A percentile compares a stretch with the other conserved stretches of the same genome.
phyloP scores from a whole-genome alignment of 2,797 vertebrate species.

The Acropternis orthonyx region DNA sequence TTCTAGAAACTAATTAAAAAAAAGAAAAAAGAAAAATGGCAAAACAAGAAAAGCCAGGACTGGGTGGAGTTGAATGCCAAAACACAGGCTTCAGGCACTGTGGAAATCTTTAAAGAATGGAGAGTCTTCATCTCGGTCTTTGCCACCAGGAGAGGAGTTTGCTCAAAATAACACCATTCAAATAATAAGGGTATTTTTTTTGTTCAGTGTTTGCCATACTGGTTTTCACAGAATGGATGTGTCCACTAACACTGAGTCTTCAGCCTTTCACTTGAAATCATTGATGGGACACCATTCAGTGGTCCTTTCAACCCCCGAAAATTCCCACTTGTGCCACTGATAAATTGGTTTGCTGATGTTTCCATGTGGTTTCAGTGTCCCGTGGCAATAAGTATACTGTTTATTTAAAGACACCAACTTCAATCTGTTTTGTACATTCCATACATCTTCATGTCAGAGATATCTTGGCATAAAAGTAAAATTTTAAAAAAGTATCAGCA shows the following conservation, averaged over 20 bases:
- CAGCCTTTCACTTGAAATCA: not conserved
- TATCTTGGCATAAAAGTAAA: not conserved
- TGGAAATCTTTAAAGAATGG: not conserved
- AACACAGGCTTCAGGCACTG: not conserved
- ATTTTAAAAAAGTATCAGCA: not conserved
- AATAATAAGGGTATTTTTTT: not conserved
- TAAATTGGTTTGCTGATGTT: not conserved
- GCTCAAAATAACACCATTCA: not conserved
- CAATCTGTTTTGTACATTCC: not conserved
- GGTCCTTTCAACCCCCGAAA: not conserved
- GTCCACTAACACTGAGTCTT: not conserved
- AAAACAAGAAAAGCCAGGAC: not conserved
- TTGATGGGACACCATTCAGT: not conserved
- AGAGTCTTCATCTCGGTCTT: not conserved
- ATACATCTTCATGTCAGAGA: not conserved
- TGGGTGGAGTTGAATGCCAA: rapidly evolving
- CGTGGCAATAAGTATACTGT: not conserved
- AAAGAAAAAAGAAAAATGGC: not conserved
- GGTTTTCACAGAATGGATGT: not conserved
- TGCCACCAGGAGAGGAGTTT: not conserved
- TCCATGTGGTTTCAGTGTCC: not conserved
- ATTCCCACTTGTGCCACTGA: not conserved
- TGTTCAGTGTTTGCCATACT: not conserved
- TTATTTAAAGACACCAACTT: not conserved
- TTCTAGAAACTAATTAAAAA: not conserved